phyloP scores from a whole-genome alignment of 2,888 invertebrate species.

The Pteria penguin region DNA sequence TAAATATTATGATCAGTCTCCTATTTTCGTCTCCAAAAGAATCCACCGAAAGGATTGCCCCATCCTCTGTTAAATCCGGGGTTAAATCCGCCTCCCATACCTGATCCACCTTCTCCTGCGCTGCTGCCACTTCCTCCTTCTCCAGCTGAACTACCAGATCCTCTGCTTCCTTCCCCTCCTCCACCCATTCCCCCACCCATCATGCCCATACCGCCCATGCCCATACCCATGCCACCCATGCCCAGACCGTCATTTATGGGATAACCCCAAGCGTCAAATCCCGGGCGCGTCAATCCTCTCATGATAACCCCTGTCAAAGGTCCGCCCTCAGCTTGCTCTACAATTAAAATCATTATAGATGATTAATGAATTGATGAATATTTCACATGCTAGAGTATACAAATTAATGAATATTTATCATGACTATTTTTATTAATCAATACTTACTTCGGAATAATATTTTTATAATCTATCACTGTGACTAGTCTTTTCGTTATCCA shows the following conservation, averaged over 20 bases:
- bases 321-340: not conserved
- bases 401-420: too few relatives aligned
- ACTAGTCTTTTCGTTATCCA: too few relatives aligned
- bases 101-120: constrained; percentile 1
- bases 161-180: not conserved
- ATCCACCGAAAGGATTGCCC: constrained; percentile 5
- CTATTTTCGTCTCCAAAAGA: constrained; percentile 18
- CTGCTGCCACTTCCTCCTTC: constrained; percentile 14
- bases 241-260: constrained; percentile 30
- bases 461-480: too few relatives aligned
- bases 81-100: not conserved
- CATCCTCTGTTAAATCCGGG: not conserved
- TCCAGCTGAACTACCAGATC: not conserved
- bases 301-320: not conserved
- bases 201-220: not conserved
- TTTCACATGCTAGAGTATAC: too few relatives aligned
- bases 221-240: constrained; percentile 4
- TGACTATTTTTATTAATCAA: too few relatives aligned
- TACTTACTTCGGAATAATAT: too few relatives aligned
- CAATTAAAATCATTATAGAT: not conserved
- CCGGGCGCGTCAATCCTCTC: not conserved
- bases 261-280: constrained; percentile 32
- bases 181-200: not conserved
- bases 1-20: too few relatives aligned
- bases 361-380: not conserved